Conservation (phyloP, 2,113 vertebrate species). For the Triplophysa siluroides region DNA sequence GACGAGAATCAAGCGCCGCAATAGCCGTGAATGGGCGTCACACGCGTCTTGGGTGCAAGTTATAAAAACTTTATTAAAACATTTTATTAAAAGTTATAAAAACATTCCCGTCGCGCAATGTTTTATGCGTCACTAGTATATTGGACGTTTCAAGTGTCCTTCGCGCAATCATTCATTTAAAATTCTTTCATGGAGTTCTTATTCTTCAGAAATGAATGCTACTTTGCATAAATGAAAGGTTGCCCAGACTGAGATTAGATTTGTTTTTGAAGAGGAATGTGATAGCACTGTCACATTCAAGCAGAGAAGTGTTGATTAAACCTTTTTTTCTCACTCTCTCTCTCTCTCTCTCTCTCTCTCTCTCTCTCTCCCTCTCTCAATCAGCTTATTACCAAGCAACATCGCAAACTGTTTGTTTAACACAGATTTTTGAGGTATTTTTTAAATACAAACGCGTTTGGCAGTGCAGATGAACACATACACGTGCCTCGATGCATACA, state of each 20-base stretch:
- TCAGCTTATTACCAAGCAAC: conserved; percentile 24
- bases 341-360: conserved; percentile 15
- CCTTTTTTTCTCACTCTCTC: neutral
- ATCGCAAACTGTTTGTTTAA: neutral
- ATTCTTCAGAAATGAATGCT: conserved; percentile 33
- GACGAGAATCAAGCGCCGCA: no score
- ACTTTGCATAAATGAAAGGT: conserved; percentile 40
- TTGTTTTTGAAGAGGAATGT: conserved; percentile 32
- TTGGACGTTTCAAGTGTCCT: neutral
- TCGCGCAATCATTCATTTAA: conserved; percentile 1
- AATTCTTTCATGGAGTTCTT: conserved; percentile 2
- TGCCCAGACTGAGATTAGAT: conserved; percentile 25
- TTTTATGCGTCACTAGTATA: neutral
- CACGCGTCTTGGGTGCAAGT: no score
- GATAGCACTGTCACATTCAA: conserved; percentile 24
- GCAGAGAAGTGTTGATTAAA: conserved; percentile 35
- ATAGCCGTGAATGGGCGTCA: no score
- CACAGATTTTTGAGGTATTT: conserved; percentile 1
- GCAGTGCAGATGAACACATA: neutral
- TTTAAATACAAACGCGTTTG: neutral
- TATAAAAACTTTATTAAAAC: no score
- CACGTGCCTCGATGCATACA: neutral
- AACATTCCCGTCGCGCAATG: no score
- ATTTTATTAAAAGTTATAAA: no score
- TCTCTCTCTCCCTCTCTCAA: neutral